Evolutionary conservation across 1,140 invertebrate species (phyloP).

Genomic region (Leptopilina boulardi): DNA sequence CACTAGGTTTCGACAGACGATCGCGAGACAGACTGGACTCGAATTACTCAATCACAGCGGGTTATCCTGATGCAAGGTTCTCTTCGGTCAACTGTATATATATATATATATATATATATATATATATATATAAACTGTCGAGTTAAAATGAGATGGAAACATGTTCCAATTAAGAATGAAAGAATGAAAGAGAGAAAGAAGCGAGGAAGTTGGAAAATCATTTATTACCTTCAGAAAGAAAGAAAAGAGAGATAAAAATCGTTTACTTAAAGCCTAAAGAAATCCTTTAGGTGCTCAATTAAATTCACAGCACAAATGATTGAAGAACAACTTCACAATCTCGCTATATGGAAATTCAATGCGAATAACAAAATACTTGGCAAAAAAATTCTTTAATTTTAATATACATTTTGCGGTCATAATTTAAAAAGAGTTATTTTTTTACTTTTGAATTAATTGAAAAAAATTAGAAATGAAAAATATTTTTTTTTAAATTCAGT

Average conservation of each 20-base stretch:
- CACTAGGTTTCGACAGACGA: constrained; percentile 47
- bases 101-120: no score
- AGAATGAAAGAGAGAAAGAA: background rate
- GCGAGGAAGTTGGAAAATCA: constrained; percentile 6
- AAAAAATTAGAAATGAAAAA: no score
- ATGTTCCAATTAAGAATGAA: constrained; percentile 18
- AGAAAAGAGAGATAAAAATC: background rate
- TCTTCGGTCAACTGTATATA: constrained; percentile 2
- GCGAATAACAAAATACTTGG: background rate
- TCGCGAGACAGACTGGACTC: constrained; percentile 47
- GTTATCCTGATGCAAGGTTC: constrained; percentile 44
- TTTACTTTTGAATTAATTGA: no score
- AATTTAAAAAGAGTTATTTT: no score
- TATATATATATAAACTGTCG: no score
- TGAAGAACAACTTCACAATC: constrained; percentile 1
- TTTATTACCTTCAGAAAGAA: background rate
- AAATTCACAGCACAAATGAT: background rate
- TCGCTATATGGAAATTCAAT: background rate
- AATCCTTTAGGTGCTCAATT: background rate
- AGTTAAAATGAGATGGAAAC: constrained; percentile 37
- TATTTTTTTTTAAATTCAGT: no score
- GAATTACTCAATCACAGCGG: constrained; percentile 49
- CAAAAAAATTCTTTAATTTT: background rate
- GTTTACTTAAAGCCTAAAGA: background rate
- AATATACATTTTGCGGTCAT: no score